These are phyloP conservation scores for Prolemur simus DNA, from an alignment of 2,113 vertebrate species.

Conservation along the genomic window DNA sequence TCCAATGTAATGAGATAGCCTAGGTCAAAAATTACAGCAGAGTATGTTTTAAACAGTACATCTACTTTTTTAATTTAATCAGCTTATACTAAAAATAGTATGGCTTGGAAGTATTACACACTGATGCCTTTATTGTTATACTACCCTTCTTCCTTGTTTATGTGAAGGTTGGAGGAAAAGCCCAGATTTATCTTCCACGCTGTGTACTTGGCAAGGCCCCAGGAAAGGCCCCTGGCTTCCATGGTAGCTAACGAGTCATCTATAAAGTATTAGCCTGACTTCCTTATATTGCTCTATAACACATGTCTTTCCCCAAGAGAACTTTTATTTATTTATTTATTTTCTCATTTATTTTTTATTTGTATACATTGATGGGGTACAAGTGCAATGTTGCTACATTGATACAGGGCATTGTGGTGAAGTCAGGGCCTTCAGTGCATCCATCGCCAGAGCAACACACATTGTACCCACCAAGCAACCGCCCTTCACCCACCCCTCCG, in stretches of 20 bases:
- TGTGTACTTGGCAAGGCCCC: conserved; percentile 47
- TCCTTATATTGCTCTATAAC: background rate
- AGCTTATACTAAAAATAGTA: background rate
- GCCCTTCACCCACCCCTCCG: too few species aligned
- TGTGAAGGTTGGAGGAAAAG: background rate
- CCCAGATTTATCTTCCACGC: background rate
- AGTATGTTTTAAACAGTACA: background rate
- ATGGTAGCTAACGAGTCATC: background rate
- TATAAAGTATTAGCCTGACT: background rate
- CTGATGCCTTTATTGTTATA: too few species aligned
- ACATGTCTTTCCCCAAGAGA: background rate
- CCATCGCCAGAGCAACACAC: too few species aligned
- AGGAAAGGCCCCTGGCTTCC: background rate
- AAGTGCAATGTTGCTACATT: too few species aligned
- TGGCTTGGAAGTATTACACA: background rate
- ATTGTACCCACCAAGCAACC: too few species aligned
- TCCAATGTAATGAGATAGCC: background rate
- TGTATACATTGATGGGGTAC: too few species aligned
- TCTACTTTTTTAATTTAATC: background rate
- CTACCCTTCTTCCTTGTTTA: background rate
- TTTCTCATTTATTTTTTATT: too few species aligned
- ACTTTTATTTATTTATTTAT: too few species aligned
- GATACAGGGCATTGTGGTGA: too few species aligned
- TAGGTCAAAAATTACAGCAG: background rate
- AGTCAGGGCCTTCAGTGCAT: too few species aligned